phyloP scores from a whole-genome alignment of 2,888 invertebrate species.

The Diachrysia chrysitis region DNA sequence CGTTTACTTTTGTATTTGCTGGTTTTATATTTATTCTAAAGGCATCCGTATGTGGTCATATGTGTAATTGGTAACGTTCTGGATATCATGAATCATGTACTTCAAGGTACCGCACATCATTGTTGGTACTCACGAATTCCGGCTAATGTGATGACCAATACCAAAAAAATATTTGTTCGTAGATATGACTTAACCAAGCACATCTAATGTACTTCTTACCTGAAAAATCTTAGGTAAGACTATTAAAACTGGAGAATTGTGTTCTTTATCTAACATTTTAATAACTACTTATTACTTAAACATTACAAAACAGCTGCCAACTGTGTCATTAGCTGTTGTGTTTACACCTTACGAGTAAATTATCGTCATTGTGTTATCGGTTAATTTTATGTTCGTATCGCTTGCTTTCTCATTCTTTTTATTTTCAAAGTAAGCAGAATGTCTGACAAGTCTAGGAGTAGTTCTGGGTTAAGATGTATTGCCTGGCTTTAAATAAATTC shows the following conservation, averaged over 20 bases:
- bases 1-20: slow-evolving; percentile 57
- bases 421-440: not conserved
- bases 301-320: slow-evolving; percentile 29
- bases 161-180: slow-evolving; percentile 24
- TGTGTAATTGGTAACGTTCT: slow-evolving; percentile 71
- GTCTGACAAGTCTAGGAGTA: not conserved
- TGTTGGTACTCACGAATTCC: slow-evolving; percentile 44
- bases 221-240: slow-evolving; percentile 52
- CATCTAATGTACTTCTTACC: too few species aligned
- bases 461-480: not conserved
- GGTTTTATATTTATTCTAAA: slow-evolving; percentile 66
- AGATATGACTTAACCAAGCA: too few species aligned
- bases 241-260: slow-evolving; percentile 1
- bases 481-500: not conserved
- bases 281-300: slow-evolving; percentile 14
- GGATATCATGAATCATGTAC: slow-evolving; percentile 63
- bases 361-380: slow-evolving; percentile 28
- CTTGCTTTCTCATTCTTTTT: slow-evolving; percentile 6
- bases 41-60: slow-evolving; percentile 76
- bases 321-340: slow-evolving; percentile 33
- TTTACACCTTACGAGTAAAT: slow-evolving; percentile 27
- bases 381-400: slow-evolving; percentile 19
- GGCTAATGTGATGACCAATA: slow-evolving; percentile 40
- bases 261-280: slow-evolving; percentile 19
- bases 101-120: slow-evolving; percentile 69